A percentile compares a stretch with the other conserved stretches of the same genome.
phyloP scores from a whole-genome alignment of 2,113 vertebrate genomes.

The Entelurus aequoreus region DNA sequence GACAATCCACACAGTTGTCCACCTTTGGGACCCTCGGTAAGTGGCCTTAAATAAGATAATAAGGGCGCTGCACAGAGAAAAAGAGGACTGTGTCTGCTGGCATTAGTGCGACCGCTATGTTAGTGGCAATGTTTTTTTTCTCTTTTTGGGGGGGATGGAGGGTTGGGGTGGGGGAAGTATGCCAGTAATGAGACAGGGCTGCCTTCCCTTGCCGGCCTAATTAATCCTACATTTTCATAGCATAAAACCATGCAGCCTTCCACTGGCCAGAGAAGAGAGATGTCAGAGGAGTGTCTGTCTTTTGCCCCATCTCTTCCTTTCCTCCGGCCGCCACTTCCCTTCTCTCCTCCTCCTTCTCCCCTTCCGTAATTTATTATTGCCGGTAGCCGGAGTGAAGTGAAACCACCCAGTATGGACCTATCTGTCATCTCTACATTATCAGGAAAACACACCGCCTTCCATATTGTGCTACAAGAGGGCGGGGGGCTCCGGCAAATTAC shows the following conservation, averaged over 20 bases:
- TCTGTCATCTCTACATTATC: constrained; percentile 94
- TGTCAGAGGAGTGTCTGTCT: constrained; percentile 71
- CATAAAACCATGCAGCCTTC: constrained; percentile 83
- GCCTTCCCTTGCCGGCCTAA: constrained; percentile 84
- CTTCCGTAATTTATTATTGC: constrained; percentile 72
- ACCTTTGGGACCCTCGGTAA: constrained; percentile 78
- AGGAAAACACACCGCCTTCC: constrained; percentile 85
- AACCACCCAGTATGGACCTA: constrained; percentile 85
- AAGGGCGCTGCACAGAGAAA: constrained; percentile 78
- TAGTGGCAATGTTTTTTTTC: constrained; percentile 78
- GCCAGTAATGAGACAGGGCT: constrained; percentile 85
- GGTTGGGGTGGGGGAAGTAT: constrained; percentile 72
- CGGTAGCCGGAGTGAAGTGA: constrained; percentile 75
- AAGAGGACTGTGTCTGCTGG: constrained; percentile 84
- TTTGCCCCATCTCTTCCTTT: constrained; percentile 48
- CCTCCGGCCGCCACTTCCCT: constrained; percentile 34
- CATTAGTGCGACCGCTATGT: constrained; percentile 77
- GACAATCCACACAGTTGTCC: constrained; percentile 59
- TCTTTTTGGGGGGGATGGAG: constrained; percentile 63
- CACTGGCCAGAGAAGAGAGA: constrained; percentile 57
- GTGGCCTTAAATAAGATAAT: constrained; percentile 89
- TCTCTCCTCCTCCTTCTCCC: constrained; percentile 37
- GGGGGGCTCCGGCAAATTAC: constrained; percentile 81
- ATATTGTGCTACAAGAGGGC: constrained; percentile 82
- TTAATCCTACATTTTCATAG: constrained; percentile 91